Evolutionary conservation across 2,797 vertebrate species (phyloP).

Genomic region (Uromys caudimaculatus): DNA sequence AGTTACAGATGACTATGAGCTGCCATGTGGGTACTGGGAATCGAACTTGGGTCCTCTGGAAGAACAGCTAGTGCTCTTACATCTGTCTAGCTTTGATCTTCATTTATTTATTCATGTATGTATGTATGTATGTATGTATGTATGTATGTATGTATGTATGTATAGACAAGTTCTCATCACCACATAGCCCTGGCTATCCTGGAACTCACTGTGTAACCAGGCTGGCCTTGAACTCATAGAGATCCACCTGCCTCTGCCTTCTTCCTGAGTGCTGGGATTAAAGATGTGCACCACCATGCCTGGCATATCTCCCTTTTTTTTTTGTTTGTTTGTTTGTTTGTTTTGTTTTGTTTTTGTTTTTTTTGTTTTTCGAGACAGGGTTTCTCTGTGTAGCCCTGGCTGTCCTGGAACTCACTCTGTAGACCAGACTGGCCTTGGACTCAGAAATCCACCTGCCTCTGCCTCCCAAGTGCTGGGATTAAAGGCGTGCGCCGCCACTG

Average conservation of each 20-base stretch:
- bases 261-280: neutral
- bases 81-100: neutral
- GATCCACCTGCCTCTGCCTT: neutral
- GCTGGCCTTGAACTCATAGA: neutral
- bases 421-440: too few species aligned
- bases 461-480: too few species aligned
- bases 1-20: neutral
- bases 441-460: too few species aligned
- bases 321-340: too few species aligned
- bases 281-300: neutral
- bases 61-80: neutral
- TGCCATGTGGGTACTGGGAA: neutral
- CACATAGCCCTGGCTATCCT: neutral
- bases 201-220: neutral
- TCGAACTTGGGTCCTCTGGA: neutral
- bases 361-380: too few species aligned
- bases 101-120: neutral
- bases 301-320: neutral
- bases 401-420: too few species aligned
- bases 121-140: neutral
- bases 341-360: too few species aligned
- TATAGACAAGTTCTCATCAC: neutral
- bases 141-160: neutral
- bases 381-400: too few species aligned
- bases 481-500: too few species aligned